Evolutionary conservation across 2,113 vertebrate genomes (phyloP).

Genomic region (Hemibates koningsi): DNA sequence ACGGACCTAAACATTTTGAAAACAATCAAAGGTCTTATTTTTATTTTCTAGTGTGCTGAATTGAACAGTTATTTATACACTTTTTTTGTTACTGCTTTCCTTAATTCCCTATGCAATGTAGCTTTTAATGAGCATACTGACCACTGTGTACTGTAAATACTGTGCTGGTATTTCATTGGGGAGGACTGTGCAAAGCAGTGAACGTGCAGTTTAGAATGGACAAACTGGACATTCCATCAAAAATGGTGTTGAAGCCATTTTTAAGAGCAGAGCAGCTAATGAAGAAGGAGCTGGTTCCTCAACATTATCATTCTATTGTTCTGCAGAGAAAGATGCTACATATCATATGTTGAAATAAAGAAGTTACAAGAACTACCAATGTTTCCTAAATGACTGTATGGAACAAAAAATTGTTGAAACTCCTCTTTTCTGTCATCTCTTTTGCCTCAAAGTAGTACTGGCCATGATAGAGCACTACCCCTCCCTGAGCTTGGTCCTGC

Average conservation of each 20-base stretch:
- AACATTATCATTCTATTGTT: rapidly evolving
- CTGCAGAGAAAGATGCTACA: neutral
- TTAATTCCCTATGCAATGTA: neutral
- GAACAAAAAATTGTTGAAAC: neutral
- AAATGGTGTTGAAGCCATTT: neutral
- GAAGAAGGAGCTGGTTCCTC: neutral
- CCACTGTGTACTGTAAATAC: neutral
- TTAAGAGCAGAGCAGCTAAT: neutral
- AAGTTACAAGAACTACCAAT: neutral
- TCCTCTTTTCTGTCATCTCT: neutral
- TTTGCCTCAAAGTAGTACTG: neutral
- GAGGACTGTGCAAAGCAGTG: neutral
- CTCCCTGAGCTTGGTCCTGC: neutral
- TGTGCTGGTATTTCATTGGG: neutral
- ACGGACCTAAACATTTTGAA: neutral
- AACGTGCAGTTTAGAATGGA: neutral
- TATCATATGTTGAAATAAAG: neutral
- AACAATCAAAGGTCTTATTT: neutral
- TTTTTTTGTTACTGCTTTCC: neutral
- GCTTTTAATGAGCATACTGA: neutral
- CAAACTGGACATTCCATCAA: neutral
- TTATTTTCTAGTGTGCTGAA: neutral
- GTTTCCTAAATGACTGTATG: neutral
- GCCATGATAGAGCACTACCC: neutral
- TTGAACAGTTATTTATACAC: neutral